phyloP scores from a whole-genome alignment of 2,888 invertebrate species.

The Keiferia lycopersicella region DNA sequence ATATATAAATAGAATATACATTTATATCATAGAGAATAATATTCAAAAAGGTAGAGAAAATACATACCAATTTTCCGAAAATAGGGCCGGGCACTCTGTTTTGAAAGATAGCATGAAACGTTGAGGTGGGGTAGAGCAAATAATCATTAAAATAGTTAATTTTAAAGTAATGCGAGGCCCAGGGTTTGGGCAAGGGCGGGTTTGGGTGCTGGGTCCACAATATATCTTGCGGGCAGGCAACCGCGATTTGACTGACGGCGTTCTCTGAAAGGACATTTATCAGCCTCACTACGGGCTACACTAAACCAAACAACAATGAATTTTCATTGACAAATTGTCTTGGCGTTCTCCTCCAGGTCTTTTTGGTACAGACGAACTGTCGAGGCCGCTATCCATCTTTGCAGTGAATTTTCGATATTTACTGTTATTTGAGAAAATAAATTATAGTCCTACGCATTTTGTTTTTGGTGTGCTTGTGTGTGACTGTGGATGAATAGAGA shows the following conservation, averaged over 20 bases:
- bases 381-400: neutral
- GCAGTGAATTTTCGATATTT: neutral
- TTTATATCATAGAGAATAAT: no score
- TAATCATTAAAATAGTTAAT: slow-evolving; percentile 67
- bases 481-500: no score
- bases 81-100: neutral
- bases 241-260: slow-evolving; percentile 81
- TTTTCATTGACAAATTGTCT: slow-evolving; percentile 80
- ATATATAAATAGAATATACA: no score
- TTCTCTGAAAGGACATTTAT: slow-evolving; percentile 80
- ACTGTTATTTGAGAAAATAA: neutral
- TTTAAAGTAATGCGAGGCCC: slow-evolving; percentile 66
- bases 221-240: slow-evolving; percentile 80
- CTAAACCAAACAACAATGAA: slow-evolving; percentile 81
- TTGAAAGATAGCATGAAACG: slow-evolving; percentile 18
- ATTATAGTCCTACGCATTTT: no score
- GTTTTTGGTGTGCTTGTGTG: no score
- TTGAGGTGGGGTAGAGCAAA: slow-evolving; percentile 45
- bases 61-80: no score
- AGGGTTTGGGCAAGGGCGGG: slow-evolving; percentile 67
- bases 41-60: no score
- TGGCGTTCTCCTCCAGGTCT: slow-evolving; percentile 63
- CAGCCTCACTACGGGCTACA: slow-evolving; percentile 79
- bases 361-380: neutral
- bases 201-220: slow-evolving; percentile 60